Evolutionary conservation across 2,888 invertebrate species (phyloP).

Genomic region (Liodrosophila aerea): DNA sequence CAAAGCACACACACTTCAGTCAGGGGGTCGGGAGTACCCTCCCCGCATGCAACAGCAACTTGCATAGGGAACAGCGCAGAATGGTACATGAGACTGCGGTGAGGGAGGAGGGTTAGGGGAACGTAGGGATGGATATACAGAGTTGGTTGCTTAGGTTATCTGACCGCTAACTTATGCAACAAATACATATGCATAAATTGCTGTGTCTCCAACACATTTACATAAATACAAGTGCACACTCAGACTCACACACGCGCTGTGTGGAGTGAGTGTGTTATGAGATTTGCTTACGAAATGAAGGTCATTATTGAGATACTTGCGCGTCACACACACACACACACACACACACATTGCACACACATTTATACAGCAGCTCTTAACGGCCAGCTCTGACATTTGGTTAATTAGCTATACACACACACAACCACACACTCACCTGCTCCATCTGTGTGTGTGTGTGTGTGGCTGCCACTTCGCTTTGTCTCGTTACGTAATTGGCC

Average conservation of each 20-base stretch:
- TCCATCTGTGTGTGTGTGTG: conserved; percentile 15
- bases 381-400: conserved; percentile 50
- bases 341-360: conserved; percentile 16
- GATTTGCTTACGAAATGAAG: conserved; percentile 74
- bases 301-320: conserved; percentile 58
- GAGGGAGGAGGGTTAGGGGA: neutral
- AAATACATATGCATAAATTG: conserved; percentile 61
- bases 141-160: conserved; percentile 45
- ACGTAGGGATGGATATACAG: neutral
- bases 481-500: conserved; percentile 72
- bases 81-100: neutral
- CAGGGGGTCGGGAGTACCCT: conserved; percentile 5
- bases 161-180: conserved; percentile 49
- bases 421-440: conserved; percentile 15
- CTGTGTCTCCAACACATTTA: conserved; percentile 49
- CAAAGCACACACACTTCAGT: conserved; percentile 58
- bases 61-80: neutral
- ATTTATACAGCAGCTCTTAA: conserved; percentile 46
- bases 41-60: neutral
- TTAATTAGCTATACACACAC: conserved; percentile 59
- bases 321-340: conserved; percentile 13
- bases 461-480: conserved; percentile 41
- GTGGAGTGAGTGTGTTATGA: conserved; percentile 49
- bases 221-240: conserved; percentile 51
- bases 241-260: neutral